Evolutionary conservation across 2,888 invertebrate species (phyloP), one percentile per base, ranked within the genome.

Genomic region (Drosophila mettleri): DNA sequence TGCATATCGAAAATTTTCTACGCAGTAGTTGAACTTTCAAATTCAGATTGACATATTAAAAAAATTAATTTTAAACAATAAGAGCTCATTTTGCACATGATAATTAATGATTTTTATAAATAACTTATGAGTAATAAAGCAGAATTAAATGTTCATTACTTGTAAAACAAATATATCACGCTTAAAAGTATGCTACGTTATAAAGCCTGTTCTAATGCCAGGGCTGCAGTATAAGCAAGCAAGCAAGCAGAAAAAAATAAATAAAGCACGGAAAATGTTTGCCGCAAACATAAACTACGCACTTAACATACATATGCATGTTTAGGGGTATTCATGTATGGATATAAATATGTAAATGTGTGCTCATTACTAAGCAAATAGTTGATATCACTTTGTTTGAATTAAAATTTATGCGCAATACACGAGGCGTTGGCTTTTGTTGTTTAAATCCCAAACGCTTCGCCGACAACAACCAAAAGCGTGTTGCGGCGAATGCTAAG

Each of bases 181-280:
- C 71, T 48, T 14, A 55, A 75, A 71, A 75, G 64, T 75, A 75
- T 75, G 75, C 72, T 31, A 48, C 6, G 16, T 34, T 46, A 34
- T 3, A 8, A 20, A 49, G 22, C 5, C 6, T 39, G 24, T 24
- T 6, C 3, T 43, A 24, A 10, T n/a, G 12, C 57, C 65, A 55
- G 68, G 59, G 68, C 38, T 53, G 27, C 51, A 36, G 33, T 55
- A 18, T 8, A 38, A 24, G 22, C 29, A 39, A 39, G 22, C 29
- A 39, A 39, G 53, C n/a, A 12, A 34, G 1, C 36, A 27, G 24
- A 34, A 51, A 14, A 8, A 29, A 39, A 31, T 6, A 22, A 14
- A 8, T 12, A 14, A 14, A 3, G 39, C 38, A 52, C 10, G 7
- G 10, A 8, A 31, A 53, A 53, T 16, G 22, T 54, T 27, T 46